phyloP scores from a whole-genome alignment of 1,140 invertebrate genomes.

The Drosophila takahashii region DNA sequence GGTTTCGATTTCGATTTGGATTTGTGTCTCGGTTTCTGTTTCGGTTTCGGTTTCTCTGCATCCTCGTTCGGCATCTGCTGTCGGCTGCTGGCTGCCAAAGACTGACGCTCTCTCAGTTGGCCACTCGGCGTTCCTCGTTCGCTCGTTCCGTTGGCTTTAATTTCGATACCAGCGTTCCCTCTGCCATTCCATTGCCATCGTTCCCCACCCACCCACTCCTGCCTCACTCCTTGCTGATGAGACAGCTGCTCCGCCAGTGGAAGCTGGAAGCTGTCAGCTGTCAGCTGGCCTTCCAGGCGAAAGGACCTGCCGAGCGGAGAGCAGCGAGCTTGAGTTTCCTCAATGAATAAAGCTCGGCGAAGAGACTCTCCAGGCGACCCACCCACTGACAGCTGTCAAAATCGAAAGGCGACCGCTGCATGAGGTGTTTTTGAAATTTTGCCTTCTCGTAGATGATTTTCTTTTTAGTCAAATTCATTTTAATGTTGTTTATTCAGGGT shows the following conservation, averaged over 20 bases:
- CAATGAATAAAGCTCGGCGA: constrained; percentile 75
- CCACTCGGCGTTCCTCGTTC: constrained; percentile 26
- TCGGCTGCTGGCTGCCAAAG: constrained; percentile 64
- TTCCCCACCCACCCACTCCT: background rate
- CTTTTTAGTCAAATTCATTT: background rate
- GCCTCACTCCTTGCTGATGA: background rate
- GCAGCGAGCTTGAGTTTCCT: constrained; percentile 39
- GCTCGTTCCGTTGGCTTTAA: background rate
- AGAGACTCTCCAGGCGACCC: background rate
- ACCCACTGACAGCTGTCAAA: constrained; percentile 30
- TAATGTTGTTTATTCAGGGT: too few species aligned
- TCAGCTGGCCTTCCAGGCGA: constrained; percentile 59
- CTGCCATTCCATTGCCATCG: background rate
- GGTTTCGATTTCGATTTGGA: constrained; percentile 16
- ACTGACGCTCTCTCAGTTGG: constrained; percentile 22
- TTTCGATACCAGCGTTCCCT: background rate
- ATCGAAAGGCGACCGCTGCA: background rate
- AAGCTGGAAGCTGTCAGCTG: constrained; percentile 22
- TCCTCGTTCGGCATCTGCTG: constrained; percentile 71
- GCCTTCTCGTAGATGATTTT: background rate
- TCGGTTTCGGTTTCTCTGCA: constrained; percentile 34
- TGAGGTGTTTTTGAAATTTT: too few species aligned
- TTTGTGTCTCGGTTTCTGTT: constrained; percentile 35
- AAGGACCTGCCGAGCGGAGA: background rate
- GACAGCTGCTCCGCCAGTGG: constrained; percentile 36